Conservation (phyloP, 2,888 invertebrate species). For the Autographa gamma region DNA sequence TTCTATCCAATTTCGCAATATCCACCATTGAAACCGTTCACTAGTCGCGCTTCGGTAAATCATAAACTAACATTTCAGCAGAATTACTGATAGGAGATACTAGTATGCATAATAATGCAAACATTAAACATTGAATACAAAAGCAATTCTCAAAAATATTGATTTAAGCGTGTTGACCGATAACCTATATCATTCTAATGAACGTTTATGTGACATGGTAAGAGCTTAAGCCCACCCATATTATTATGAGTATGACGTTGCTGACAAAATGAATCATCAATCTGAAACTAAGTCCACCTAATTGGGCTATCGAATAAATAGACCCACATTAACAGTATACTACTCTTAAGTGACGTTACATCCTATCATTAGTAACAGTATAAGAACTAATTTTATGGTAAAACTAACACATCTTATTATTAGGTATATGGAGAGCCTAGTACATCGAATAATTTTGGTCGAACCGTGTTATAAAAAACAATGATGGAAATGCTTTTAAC, state of each 20-base stretch:
- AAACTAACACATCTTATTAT: no score
- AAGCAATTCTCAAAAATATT: background rate
- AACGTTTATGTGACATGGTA: background rate
- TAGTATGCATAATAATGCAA: background rate
- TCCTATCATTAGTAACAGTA: background rate
- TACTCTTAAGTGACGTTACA: background rate
- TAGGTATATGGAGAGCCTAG: no score
- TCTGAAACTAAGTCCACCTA: constrained; percentile 1
- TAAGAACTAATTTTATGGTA: background rate
- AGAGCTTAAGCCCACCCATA: background rate
- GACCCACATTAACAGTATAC: background rate
- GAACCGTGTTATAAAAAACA: background rate
- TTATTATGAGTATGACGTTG: background rate
- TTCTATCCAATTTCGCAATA: background rate
- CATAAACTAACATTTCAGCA: background rate
- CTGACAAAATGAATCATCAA: background rate
- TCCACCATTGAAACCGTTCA: background rate
- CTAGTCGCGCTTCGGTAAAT: background rate
- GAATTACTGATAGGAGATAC: background rate
- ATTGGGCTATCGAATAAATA: background rate
- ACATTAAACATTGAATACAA: background rate
- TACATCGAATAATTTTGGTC: background rate
- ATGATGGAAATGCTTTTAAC: no score
- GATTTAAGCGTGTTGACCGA: no score
- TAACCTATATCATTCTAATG: background rate